A percentile compares a stretch with the other conserved stretches of the same genome.
These are phyloP conservation scores for Lonchura striata DNA, from an alignment of 2,113 vertebrate species.

Conservation along the genomic window DNA sequence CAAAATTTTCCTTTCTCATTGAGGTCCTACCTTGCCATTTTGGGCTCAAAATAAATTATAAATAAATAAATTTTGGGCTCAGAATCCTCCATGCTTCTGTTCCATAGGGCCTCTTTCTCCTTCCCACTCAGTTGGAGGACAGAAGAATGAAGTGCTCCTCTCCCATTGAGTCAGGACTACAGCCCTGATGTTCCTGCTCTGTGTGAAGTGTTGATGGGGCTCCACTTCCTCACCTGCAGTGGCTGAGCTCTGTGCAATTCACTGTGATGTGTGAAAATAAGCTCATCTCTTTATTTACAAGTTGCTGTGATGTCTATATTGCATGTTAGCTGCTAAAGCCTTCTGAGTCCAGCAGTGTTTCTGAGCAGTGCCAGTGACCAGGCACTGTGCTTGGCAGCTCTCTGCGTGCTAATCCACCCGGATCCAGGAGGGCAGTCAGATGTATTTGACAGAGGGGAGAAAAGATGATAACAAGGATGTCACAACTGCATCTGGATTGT, in stretches of 20 bases:
- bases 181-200: not conserved
- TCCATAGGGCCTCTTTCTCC: not conserved
- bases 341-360: not conserved
- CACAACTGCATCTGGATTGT: not conserved
- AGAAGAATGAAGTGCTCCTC: not conserved
- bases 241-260: not conserved
- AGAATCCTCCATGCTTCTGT: not conserved
- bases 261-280: not conserved
- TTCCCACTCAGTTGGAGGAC: not conserved
- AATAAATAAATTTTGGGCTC: too few relatives aligned
- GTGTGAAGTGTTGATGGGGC: not conserved
- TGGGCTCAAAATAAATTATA: too few relatives aligned
- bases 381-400: not conserved
- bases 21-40: not conserved
- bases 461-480: not conserved
- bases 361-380: not conserved
- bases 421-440: not conserved
- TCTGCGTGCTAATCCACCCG: not conserved
- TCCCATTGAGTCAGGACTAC: not conserved
- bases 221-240: not conserved
- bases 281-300: not conserved
- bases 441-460: not conserved
- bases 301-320: not conserved
- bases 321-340: not conserved
- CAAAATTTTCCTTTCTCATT: not conserved